These are phyloP conservation scores for Tetrao urogallus DNA, from an alignment of 2,113 vertebrate species.

Conservation along the genomic window DNA sequence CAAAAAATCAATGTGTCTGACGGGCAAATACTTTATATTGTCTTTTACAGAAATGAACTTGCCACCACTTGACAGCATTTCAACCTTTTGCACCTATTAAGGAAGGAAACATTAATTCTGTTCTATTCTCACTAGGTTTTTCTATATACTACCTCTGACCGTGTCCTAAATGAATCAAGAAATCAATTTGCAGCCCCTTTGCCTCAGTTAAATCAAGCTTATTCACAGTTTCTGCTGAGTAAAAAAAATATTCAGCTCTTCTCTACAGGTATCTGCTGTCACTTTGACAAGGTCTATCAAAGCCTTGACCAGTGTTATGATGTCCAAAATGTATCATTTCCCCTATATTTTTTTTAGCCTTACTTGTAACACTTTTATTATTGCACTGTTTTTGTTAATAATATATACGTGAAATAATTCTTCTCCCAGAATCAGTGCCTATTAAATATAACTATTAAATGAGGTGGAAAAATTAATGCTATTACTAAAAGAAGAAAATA, in stretches of 20 bases:
- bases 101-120: conserved; percentile 43
- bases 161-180: conserved; percentile 67
- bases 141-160: conserved; percentile 30
- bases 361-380: background rate
- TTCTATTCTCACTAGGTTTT: conserved; percentile 26
- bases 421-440: background rate
- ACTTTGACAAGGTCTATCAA: background rate
- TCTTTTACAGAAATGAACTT: conserved; percentile 31
- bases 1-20: background rate
- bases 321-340: background rate
- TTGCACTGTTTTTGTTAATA: background rate
- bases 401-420: background rate
- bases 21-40: background rate
- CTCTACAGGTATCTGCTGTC: background rate
- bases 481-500: background rate
- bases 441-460: background rate
- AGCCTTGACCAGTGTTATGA: background rate
- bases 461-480: conserved; percentile 25
- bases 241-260: conserved; percentile 17
- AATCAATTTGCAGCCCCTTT: conserved; percentile 62
- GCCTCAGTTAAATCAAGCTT: conserved; percentile 61
- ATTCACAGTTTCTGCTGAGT: conserved; percentile 35
- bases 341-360: background rate
- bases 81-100: conserved; percentile 36
- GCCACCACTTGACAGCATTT: conserved; percentile 6